Evolutionary conservation across 2,797 vertebrate genomes (phyloP).

Genomic region (Oophaga sylvatica): DNA sequence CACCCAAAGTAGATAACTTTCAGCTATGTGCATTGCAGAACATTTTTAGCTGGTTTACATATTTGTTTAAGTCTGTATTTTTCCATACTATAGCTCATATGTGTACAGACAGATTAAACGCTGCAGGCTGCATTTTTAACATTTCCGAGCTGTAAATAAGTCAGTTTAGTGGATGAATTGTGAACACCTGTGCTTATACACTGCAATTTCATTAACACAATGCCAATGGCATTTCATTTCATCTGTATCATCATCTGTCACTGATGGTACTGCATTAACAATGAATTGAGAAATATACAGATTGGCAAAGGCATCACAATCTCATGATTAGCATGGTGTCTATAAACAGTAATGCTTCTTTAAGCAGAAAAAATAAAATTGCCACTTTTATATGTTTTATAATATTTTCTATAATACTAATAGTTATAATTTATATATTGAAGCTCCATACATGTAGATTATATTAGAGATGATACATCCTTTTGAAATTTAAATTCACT

Average conservation of each 20-base stretch:
- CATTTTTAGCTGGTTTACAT: not conserved
- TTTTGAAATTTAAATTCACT: too few relatives aligned
- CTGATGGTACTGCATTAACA: not conserved
- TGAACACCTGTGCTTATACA: not conserved
- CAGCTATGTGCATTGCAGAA: not conserved
- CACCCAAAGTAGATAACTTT: not conserved
- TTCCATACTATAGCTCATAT: not conserved
- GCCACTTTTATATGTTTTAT: too few relatives aligned
- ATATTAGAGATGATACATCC: too few relatives aligned
- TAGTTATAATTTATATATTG: too few relatives aligned
- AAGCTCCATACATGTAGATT: not conserved
- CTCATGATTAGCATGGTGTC: not conserved
- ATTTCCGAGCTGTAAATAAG: not conserved
- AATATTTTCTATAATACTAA: too few relatives aligned
- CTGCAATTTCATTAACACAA: not conserved
- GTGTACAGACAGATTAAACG: not conserved
- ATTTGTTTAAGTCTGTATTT: not conserved
- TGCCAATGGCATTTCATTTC: not conserved
- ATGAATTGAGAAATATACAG: not conserved
- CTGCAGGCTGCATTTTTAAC: slow-evolving; percentile 10
- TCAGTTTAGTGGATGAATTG: not conserved
- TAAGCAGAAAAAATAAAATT: not conserved
- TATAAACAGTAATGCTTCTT: not conserved
- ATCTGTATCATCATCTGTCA: not conserved
- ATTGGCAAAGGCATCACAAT: not conserved